Conservation (phyloP, 1,140 invertebrate genomes). For the Drosophila tropicalis region DNA sequence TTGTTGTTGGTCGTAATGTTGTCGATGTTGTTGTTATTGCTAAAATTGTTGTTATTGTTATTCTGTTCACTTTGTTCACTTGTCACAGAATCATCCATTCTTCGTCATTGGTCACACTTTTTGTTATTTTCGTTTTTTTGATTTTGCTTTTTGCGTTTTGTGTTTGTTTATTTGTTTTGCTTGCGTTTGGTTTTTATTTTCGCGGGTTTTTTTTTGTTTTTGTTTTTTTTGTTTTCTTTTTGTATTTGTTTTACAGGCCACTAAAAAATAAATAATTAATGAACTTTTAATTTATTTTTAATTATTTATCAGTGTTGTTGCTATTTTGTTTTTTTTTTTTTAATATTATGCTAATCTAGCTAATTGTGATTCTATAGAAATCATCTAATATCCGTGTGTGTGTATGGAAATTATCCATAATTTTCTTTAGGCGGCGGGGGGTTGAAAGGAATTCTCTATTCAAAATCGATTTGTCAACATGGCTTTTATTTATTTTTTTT, state of each 20-base stretch:
- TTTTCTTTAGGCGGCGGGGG: conserved; percentile 9
- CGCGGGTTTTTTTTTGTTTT: conserved; percentile 29
- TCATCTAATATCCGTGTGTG: conserved; percentile 18
- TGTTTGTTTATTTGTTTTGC: conserved; percentile 25
- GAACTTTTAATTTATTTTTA: conserved; percentile 76
- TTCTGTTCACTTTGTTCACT: conserved; percentile 87
- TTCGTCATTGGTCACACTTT: conserved; percentile 67
- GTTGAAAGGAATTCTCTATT: not conserved
- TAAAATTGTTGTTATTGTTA: conserved; percentile 83
- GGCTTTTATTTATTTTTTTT: not conserved
- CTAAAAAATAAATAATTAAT: conserved; percentile 67
- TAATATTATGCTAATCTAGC: conserved; percentile 31
- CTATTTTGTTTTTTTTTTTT: conserved; percentile 33
- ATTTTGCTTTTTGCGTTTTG: too few species aligned
- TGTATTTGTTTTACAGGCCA: conserved; percentile 34
- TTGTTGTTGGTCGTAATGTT: conserved; percentile 39
- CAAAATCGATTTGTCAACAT: conserved; percentile 8
- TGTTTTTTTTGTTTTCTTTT: conserved; percentile 13
- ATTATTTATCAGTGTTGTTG: conserved; percentile 52
- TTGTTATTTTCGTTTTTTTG: conserved; percentile 35
- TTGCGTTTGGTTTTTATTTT: conserved; percentile 15
- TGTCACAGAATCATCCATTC: conserved; percentile 86
- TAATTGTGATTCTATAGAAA: conserved; percentile 21
- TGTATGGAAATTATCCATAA: conserved; percentile 15
- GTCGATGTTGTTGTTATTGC: conserved; percentile 83